Base-by-base conservation (phyloP, 2,113 vertebrate species). In the Ageneiosus marmoratus region DNA sequence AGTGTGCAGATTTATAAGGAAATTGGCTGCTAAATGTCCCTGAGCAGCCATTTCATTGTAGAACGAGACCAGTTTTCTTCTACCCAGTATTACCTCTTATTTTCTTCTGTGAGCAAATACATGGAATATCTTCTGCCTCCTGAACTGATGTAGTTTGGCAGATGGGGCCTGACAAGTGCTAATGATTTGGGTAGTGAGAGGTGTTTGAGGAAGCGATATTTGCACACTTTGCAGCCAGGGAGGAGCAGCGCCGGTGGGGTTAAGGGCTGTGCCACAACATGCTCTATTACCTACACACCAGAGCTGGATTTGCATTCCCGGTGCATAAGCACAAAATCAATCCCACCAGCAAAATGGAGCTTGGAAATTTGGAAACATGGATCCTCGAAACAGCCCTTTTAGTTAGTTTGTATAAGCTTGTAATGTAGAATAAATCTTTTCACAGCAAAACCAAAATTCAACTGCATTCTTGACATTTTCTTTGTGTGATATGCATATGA, bases 241-340 rank as follows among this genome's bases (percentile, higher is more conserved):
- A 81, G 53, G 55, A 48, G 60, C 53, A 46, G 5, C 16, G 79
- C 0, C 34, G 55, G 22, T 72, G 34, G 51, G 46, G 53, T 73
- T 62, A 56, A 56, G 55, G 13, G 79, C 29, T 81, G 37, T 73
- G 77, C 51, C 69, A 60, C 18, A 48, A 37, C 69, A 62, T 27
- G 48, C 79, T 53, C 63, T 27, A 41, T 70, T 69, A 69, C 48
- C 3, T 69, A 34, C 11, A 51, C 60, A 69, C 48, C 70, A 51
- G 44, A 22, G n/a, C 48, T 51, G 44, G 44, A 75, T 82, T 75
- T 82, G 56, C 56, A 75, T 82, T 46, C 46, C 22, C 50, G 11
- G 29, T 51, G 16, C 69, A 62, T 29, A 58, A 48, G 46, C 46
- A 15, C 32, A 56, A 27, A 41, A n/a, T 69, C 62, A 41, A n/a